phyloP scores from a whole-genome alignment of 2,888 invertebrate species.

The Dryobotodes eremita region DNA sequence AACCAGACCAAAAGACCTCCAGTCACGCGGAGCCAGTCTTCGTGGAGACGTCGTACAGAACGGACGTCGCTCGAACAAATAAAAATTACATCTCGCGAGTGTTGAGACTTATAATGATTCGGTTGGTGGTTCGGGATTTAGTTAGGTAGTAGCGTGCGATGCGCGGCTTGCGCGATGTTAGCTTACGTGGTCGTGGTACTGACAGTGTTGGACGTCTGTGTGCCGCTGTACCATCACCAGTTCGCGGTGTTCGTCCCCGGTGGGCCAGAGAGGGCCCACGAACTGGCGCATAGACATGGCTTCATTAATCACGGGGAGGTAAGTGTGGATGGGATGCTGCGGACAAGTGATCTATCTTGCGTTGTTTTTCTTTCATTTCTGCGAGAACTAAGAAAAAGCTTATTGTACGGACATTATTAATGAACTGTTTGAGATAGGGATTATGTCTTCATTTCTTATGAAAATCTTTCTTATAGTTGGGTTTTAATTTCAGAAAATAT shows the following conservation, averaged over 20 bases:
- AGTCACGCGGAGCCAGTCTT: conserved; percentile 83
- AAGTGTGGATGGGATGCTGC: conserved; percentile 69
- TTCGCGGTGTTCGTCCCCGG: conserved; percentile 77
- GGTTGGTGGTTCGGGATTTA: conserved; percentile 59
- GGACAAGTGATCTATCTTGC: conserved; percentile 64
- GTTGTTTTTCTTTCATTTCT: conserved; percentile 64
- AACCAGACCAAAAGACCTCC: conserved; percentile 72
- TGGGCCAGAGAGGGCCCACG: conserved; percentile 81
- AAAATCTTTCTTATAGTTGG: conserved; percentile 25
- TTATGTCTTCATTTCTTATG: conserved; percentile 40
- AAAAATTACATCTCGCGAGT: conserved; percentile 68
- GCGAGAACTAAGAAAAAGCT: conserved; percentile 55
- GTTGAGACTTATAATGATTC: conserved; percentile 72
- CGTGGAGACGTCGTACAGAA: conserved; percentile 73
- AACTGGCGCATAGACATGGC: conserved; percentile 86
- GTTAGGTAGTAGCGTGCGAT: conserved; percentile 84
- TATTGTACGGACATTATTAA: conserved; percentile 62
- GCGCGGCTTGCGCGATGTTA: conserved; percentile 86
- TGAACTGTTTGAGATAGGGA: conserved; percentile 55
- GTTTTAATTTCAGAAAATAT: conserved; percentile 11
- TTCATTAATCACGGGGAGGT: conserved; percentile 89
- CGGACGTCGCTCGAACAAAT: conserved; percentile 72
- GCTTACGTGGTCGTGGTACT: conserved; percentile 84
- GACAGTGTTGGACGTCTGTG: conserved; percentile 86
- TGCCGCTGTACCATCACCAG: conserved; percentile 88